Base-by-base conservation (phyloP, 2,797 vertebrate species). In the Emydoidea blandingii region DNA sequence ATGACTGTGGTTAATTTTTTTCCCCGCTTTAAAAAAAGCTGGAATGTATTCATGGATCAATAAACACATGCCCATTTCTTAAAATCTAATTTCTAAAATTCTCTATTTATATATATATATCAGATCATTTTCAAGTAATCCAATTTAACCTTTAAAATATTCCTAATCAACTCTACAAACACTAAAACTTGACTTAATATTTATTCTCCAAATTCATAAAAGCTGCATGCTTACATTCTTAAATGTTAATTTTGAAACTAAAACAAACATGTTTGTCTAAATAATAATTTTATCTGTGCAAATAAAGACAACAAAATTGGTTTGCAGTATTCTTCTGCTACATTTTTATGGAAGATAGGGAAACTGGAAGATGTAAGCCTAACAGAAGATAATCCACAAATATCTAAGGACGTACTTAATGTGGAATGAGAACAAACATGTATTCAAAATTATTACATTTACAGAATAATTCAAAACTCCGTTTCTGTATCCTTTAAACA, bases 341-440 rank as follows among this genome's bases (percentile, higher is more conserved):
- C 21, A 8, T 6, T 79, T 74, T 65, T 52, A 86, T 37, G 31
- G 41, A 41, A 34, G 44, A 18, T 49, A 49, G 4, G 74, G 50
- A 88, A 72, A 90, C 86, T 80, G 76, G 16, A 27, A 68, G 57
- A 91, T 90, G 44, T 87, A 95, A 95, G 91, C n/a, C 49, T 74
- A 44, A 12, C 52, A 85, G 86, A 86, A 89, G 34, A 27, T 29
- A 79, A 93, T 76, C 79, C 52, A 31, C 50, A 27, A 50, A 65
- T 85, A 15, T 0, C 1, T 57, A 12, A 50, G 1, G 1, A 82
- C 80, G 53, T 53, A 3, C 16, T 82, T 6, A 53, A 23, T 3
- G 8, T 44, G 44, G 6, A 6, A 74, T 19, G 9, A 78, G 12
- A 86, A 8, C 0, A 0, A 47, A n/a, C 11, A 89, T 85, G 23